Percentiles rank a stretch among this genome's conserved stretches.
phyloP scores from a whole-genome alignment of 2,888 invertebrate genomes.

The Nemurella pictetii region DNA sequence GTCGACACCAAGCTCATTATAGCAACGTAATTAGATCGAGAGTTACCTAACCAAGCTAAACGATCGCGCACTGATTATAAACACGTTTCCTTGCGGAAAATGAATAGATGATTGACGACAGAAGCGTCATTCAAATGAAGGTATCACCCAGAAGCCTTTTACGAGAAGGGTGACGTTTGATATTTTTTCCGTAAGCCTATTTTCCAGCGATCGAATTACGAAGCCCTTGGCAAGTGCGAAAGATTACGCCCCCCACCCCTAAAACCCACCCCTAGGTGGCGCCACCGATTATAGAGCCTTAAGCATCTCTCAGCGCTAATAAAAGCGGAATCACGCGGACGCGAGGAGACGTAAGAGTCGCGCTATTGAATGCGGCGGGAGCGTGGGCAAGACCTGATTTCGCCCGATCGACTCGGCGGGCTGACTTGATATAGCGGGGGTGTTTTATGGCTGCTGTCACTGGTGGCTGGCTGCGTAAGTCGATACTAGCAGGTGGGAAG shows the following conservation, averaged over 20 bases:
- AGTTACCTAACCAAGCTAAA: neutral
- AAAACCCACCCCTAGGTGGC: neutral
- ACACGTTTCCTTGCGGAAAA: neutral
- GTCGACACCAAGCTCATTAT: neutral
- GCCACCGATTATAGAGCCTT: neutral
- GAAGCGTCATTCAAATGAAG: neutral
- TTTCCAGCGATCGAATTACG: neutral
- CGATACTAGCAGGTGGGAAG: neutral
- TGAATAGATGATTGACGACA: neutral
- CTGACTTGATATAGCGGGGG: neutral
- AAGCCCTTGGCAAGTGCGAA: neutral
- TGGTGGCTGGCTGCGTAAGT: neutral
- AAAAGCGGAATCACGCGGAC: slow-evolving; percentile 17
- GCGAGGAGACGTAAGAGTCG: neutral
- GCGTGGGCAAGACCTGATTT: neutral
- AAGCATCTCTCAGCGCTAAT: neutral
- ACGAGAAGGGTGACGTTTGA: neutral
- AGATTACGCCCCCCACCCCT: neutral
- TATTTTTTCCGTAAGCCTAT: neutral
- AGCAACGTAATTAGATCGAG: neutral
- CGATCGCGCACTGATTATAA: neutral
- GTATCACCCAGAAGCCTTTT: neutral
- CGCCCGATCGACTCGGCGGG: neutral
- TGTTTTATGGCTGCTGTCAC: slow-evolving; percentile 22
- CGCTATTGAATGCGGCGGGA: neutral